A percentile compares a stretch with the other conserved stretches of the same genome.
Conservation (phyloP, 2,113 vertebrate species). For the Zosterops hypoxanthus region DNA sequence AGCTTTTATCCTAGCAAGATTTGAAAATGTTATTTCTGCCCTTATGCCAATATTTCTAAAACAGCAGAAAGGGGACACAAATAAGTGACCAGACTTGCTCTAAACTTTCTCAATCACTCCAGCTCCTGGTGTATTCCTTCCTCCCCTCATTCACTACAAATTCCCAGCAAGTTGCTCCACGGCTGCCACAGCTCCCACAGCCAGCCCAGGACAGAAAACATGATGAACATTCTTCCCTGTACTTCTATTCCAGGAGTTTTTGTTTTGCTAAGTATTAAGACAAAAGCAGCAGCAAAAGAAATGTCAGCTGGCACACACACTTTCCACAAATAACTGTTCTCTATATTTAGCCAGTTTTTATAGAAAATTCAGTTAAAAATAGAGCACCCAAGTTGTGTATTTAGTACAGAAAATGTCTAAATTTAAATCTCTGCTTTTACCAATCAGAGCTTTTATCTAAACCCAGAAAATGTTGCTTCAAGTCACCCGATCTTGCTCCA, state of each 20-base stretch:
- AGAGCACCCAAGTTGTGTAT: neutral
- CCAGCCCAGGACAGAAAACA: neutral
- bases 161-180: neutral
- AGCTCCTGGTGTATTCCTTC: neutral
- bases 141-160: neutral
- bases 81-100: neutral
- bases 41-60: neutral
- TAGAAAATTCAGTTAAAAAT: neutral
- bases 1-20: neutral
- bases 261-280: constrained; percentile 4
- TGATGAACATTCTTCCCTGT: neutral
- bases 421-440: neutral
- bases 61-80: neutral
- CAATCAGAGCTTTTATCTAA: neutral
- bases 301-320: neutral
- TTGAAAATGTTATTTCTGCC: neutral
- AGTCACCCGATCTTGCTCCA: neutral
- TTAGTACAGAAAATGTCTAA: neutral
- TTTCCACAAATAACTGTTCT: constrained; percentile 4
- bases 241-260: neutral
- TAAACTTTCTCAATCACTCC: neutral
- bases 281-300: neutral
- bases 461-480: neutral
- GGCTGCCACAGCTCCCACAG: neutral
- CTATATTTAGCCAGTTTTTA: constrained; percentile 7